These are phyloP conservation scores for Tichodroma muraria DNA, from an alignment of 2,113 vertebrate species.

Conservation along the genomic window DNA sequence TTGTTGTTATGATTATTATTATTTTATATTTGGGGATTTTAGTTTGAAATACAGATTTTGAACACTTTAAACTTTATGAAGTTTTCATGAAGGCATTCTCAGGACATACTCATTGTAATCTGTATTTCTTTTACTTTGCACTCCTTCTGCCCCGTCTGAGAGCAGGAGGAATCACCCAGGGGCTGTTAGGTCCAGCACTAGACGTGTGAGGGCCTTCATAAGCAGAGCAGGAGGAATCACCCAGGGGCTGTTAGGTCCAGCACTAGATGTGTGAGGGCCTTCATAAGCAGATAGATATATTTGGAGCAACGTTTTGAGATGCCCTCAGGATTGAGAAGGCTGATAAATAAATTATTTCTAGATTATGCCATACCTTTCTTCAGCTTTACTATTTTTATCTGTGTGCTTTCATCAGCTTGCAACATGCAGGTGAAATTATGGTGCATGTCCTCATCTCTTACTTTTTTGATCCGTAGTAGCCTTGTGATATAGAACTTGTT, in stretches of 20 bases:
- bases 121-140: neutral
- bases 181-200: neutral
- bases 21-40: neutral
- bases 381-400: constrained; percentile 46
- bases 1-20: neutral
- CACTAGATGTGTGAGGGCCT: neutral
- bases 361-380: constrained; percentile 50
- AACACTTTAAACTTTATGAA: neutral
- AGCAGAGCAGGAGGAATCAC: neutral
- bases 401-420: neutral
- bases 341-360: neutral
- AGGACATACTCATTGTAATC: neutral
- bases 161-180: neutral
- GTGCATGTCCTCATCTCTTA: constrained; percentile 57
- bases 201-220: neutral
- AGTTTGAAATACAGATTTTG: neutral
- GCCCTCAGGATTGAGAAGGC: neutral
- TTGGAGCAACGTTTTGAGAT: neutral
- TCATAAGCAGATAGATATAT: neutral
- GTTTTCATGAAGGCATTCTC: neutral
- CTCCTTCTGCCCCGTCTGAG: neutral
- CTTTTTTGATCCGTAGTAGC: constrained; percentile 51
- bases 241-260: neutral
- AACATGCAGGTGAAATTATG: constrained; percentile 66
- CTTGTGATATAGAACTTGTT: constrained; percentile 26